Base-by-base conservation (phyloP, 2,888 invertebrate species). In the Pandemis cinnamomeana region DNA sequence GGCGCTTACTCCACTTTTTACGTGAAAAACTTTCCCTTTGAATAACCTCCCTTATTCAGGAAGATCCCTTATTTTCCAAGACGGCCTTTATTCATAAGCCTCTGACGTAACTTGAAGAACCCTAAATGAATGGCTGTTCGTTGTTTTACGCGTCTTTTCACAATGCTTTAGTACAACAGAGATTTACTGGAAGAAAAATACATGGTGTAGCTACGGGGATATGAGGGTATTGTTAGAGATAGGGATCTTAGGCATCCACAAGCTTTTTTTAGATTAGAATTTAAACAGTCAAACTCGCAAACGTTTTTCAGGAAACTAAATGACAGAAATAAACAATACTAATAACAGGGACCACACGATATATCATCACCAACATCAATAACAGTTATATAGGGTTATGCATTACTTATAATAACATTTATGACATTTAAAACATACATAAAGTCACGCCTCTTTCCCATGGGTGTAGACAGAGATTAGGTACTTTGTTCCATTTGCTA, bases 61-160 rank as follows among this genome's bases (percentile, higher is more conserved):
- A 62, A 66, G 67, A 74, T 67, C 74, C 74, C 70, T 74, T 71
- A 71, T 62, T 74, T 67, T 86, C 87, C 87, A 86, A 87, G 84
- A 90, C 91, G 53, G 73, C 91, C 90, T 92, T 93, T 93, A 93
- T 93, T 92, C 92, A 93, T 92, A 92, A 92, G 91, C 89, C 89
- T 82, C 88, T 90, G 90, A 91, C 90, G 92, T 89, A 91, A 92
- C 91, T 91, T 88, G 87, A 89, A 91, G 89, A 89, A 87, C 89
- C 91, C 89, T 90, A 92, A 94, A 93, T 93, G 91, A 93, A 93
- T 90, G 93, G 93, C 87, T 92, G 92, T 93, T 93, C 91, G 89
- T 92, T 93, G 91, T 94, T 94, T 94, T 93, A 94, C 92, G 92
- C 90, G 88, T 91, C 91, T 92, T 91, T 92, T 91, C 89, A 90